Percentiles rank a stretch among this genome's conserved stretches.
Conservation (phyloP, 2,797 vertebrate species). For the Oreochromis mossambicus region DNA sequence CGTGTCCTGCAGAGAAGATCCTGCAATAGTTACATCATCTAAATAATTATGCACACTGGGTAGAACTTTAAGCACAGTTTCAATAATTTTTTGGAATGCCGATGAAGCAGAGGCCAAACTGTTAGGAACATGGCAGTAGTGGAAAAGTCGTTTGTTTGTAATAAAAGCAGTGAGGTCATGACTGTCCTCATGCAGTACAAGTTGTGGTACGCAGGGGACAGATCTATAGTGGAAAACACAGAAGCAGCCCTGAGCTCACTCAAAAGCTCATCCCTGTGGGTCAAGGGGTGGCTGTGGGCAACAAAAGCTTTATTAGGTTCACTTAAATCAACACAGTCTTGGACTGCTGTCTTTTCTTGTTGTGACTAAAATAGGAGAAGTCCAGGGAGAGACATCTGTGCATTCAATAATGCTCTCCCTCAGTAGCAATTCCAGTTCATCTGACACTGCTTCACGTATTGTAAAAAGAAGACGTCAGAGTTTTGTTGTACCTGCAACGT, state of each 20-base stretch:
- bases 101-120: not conserved
- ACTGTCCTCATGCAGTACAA: not conserved
- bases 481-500: not conserved
- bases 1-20: not conserved
- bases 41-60: not conserved
- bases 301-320: not conserved
- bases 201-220: not conserved
- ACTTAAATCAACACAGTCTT: not conserved
- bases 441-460: not conserved
- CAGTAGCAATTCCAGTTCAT: not conserved
- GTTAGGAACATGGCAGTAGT: not conserved
- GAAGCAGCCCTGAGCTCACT: not conserved
- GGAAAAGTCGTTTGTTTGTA: not conserved
- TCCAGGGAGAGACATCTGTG: not conserved
- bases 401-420: not conserved
- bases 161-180: not conserved
- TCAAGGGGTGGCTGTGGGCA: not conserved
- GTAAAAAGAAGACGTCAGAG: not conserved
- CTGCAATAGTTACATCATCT: not conserved
- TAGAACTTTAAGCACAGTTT: not conserved
- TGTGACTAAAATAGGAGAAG: not conserved
- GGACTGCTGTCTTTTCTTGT: not conserved
- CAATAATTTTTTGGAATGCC: not conserved
- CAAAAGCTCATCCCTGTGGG: not conserved
- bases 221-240: not conserved